A percentile compares a stretch with the other conserved stretches of the same genome.
phyloP scores from a whole-genome alignment of 2,113 vertebrate genomes.

The Cnemophilus loriae region DNA sequence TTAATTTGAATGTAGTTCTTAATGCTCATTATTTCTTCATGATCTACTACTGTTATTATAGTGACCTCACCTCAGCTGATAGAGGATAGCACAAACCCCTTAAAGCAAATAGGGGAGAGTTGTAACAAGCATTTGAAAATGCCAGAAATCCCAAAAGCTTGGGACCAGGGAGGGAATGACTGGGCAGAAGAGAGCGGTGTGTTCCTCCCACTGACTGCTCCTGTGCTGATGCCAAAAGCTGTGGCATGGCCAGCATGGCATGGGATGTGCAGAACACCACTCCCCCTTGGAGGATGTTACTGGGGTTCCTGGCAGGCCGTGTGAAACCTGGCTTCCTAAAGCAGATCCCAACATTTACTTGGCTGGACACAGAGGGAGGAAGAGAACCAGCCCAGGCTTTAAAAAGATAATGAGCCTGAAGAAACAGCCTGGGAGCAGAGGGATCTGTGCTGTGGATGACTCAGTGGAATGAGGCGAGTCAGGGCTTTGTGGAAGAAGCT shows the following conservation, averaged over 20 bases:
- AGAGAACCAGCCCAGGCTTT: neutral
- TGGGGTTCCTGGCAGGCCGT: neutral
- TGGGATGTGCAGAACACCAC: neutral
- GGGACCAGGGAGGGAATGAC: neutral
- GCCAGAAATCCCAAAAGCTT: rapidly evolving
- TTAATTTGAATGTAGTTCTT: conserved; percentile 16
- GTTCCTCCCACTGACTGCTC: neutral
- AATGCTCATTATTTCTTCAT: neutral
- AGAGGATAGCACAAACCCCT: neutral
- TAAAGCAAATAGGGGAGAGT: neutral
- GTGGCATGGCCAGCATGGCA: neutral
- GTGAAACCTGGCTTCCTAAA: neutral
- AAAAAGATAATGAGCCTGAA: neutral
- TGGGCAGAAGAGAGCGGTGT: neutral
- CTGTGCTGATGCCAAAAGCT: neutral
- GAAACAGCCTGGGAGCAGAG: neutral
- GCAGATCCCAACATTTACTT: neutral
- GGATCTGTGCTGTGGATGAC: neutral
- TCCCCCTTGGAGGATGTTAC: neutral
- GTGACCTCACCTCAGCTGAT: neutral
- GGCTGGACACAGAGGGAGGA: neutral
- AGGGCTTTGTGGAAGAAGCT: neutral
- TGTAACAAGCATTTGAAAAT: neutral
- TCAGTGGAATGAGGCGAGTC: neutral
- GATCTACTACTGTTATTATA: neutral